phyloP scores from a whole-genome alignment of 2,113 vertebrate species.

The Bubo scandiacus region DNA sequence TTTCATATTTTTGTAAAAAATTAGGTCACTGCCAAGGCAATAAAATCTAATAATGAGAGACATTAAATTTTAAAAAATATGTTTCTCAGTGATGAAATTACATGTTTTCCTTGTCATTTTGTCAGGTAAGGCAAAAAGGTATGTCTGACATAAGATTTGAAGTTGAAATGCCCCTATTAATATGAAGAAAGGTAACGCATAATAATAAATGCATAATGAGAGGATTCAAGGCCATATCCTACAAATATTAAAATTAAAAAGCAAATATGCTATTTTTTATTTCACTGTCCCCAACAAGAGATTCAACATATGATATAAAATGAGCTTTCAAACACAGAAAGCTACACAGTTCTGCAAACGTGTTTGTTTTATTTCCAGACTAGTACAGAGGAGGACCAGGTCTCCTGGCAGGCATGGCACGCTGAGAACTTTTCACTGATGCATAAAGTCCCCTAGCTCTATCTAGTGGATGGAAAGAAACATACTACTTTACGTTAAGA shows the following conservation, averaged over 20 bases:
- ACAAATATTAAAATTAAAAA: neutral
- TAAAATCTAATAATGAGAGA: neutral
- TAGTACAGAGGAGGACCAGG: neutral
- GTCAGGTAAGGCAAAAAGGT: neutral
- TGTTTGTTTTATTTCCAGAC: neutral
- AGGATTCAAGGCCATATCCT: neutral
- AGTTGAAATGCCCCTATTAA: neutral
- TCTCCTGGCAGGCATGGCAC: neutral
- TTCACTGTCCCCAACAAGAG: neutral
- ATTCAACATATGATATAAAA: neutral
- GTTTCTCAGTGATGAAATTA: neutral
- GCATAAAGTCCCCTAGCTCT: conserved; percentile 25
- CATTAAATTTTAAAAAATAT: neutral
- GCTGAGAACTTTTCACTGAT: rapidly evolving
- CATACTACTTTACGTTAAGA: neutral
- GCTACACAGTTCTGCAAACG: rapidly evolving
- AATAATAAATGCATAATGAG: neutral
- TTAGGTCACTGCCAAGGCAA: neutral
- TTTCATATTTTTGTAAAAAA: neutral
- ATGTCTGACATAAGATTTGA: neutral
- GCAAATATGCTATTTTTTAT: neutral
- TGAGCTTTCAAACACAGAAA: neutral
- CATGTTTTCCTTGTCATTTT: neutral
- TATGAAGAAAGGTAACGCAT: neutral
- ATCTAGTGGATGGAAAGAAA: conserved; percentile 30